Evolutionary conservation across 2,888 invertebrate species (phyloP).

Genomic region (Sceliomorpha sp.): DNA sequence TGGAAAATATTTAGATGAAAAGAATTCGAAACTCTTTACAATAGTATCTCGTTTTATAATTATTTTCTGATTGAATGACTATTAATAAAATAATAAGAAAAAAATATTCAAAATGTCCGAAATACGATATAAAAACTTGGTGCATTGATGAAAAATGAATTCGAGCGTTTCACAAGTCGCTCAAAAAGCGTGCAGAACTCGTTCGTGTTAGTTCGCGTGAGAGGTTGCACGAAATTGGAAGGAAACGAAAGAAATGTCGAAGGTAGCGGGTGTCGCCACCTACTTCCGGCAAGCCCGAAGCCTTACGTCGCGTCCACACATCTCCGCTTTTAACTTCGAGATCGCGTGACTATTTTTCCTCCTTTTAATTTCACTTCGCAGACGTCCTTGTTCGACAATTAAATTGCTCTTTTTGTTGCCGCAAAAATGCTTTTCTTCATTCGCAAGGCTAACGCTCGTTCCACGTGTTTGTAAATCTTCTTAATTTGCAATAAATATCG

Average conservation of each 20-base stretch:
- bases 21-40: no score
- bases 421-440: conserved; percentile 17
- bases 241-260: conserved; percentile 61
- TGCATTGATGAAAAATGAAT: conserved; percentile 8
- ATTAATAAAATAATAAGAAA: no score
- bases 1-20: no score
- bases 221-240: conserved; percentile 33
- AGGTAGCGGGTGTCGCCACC: conserved; percentile 75
- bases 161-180: conserved; percentile 1
- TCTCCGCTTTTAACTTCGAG: conserved; percentile 12
- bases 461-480: no score
- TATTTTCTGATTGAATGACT: no score
- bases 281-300: conserved; percentile 72
- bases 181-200: conserved; percentile 20
- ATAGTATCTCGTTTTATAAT: no score
- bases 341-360: conserved; percentile 55
- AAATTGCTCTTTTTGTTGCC: conserved; percentile 20
- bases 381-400: conserved; percentile 37
- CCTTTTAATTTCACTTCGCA: conserved; percentile 24
- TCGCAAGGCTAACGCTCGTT: conserved; percentile 19
- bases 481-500: no score
- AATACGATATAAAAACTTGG: no score
- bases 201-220: conserved; percentile 37
- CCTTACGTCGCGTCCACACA: conserved; percentile 53
- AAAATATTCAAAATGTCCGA: no score